These are phyloP conservation scores for Lucinisca nassula DNA, from an alignment of 2,888 invertebrate genomes.

Conservation along the genomic window DNA sequence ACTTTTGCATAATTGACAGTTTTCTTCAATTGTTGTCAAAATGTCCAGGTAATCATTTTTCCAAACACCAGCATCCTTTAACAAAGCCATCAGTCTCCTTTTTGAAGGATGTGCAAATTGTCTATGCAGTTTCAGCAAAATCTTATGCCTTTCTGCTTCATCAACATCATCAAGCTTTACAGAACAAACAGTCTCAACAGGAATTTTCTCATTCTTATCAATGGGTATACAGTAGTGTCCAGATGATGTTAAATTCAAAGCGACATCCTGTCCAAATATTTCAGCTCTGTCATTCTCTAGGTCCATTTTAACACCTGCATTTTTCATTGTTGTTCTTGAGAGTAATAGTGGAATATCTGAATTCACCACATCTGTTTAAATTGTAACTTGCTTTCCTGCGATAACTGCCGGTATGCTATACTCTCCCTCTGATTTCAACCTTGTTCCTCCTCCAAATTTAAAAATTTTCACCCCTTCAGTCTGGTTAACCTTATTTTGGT, in stretches of 20 bases:
- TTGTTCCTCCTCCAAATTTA: conserved; percentile 51
- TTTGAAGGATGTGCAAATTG: no score
- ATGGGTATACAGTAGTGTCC: conserved; percentile 32
- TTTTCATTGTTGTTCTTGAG: conserved; percentile 47
- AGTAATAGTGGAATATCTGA: conserved; percentile 47
- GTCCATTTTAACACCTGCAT: conserved; percentile 51
- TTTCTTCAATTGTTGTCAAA: no score
- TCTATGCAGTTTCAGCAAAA: no score
- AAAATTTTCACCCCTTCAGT: conserved; percentile 8
- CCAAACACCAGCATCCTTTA: no score
- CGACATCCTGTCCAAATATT: conserved; percentile 38
- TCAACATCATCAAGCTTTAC: neutral
- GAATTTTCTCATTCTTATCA: neutral
- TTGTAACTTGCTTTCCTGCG: conserved; percentile 32
- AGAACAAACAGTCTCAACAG: neutral
- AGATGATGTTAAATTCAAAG: conserved; percentile 18
- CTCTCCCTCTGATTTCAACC: conserved; percentile 36
- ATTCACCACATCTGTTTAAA: conserved; percentile 54
- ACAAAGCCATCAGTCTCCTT: no score
- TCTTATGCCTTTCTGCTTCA: neutral
- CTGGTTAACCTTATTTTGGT: no score
- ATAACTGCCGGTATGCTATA: conserved; percentile 13
- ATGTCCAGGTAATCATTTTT: no score
- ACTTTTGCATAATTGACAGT: no score
- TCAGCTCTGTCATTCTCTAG: conserved; percentile 56